Evolutionary conservation across 2,797 vertebrate species (phyloP).

Genomic region (Dryobates pubescens): DNA sequence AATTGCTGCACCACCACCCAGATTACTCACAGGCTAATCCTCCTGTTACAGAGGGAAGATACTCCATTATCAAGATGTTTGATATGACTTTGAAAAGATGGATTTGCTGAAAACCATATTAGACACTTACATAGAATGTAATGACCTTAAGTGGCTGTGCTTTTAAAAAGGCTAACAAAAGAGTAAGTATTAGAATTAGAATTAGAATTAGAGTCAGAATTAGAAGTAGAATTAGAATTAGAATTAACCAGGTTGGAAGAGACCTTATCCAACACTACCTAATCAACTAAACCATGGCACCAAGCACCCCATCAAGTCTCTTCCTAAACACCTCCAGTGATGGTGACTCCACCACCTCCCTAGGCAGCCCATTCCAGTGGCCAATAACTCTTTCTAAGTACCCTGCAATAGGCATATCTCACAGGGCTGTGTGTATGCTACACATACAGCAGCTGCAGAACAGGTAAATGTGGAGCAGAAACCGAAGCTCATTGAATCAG

Average conservation of each 20-base stretch:
- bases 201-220: too few relatives aligned
- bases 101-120: not conserved
- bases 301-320: too few relatives aligned
- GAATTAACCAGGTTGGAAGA: too few relatives aligned
- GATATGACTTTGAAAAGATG: conserved; percentile 1
- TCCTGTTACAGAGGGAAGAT: not conserved
- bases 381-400: too few relatives aligned
- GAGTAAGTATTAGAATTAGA: too few relatives aligned
- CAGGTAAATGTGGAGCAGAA: not conserved
- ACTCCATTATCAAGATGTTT: not conserved
- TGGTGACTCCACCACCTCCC: too few relatives aligned
- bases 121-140: not conserved
- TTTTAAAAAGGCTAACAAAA: not conserved
- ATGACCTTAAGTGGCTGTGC: not conserved
- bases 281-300: too few relatives aligned
- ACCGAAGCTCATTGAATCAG: not conserved
- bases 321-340: too few relatives aligned
- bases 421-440: not conserved
- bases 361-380: too few relatives aligned
- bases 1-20: not conserved
- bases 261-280: too few relatives aligned
- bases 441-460: not conserved
- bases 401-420: not conserved
- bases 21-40: conserved; percentile 13
- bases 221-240: too few relatives aligned